A percentile compares a stretch with the other conserved stretches of the same genome.
These are phyloP conservation scores for Brachionus koreanus DNA, from an alignment of 1,140 invertebrate species.

Conservation along the genomic window DNA sequence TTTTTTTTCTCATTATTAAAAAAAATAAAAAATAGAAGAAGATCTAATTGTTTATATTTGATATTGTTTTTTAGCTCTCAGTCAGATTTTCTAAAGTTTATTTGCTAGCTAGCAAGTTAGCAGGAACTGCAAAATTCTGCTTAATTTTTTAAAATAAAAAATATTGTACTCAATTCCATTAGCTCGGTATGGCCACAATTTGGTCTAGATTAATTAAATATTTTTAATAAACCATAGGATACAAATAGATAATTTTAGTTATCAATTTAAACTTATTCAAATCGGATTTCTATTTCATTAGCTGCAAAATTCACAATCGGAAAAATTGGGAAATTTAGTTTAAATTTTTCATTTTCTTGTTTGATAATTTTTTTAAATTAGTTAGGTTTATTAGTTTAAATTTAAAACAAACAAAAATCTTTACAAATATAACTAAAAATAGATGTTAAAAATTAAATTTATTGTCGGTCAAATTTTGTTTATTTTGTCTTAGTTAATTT, in stretches of 20 bases:
- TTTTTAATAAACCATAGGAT: background rate
- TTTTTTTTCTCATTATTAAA: background rate
- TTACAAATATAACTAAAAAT: too few species aligned
- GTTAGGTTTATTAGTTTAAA: too few species aligned
- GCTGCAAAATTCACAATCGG: background rate
- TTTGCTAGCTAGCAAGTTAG: background rate
- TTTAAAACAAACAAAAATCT: too few species aligned
- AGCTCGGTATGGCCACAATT: background rate
- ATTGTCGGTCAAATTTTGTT: too few species aligned
- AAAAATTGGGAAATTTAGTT: background rate
- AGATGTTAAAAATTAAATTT: too few species aligned
- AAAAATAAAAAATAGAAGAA: background rate
- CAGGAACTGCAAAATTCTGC: background rate
- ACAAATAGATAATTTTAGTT: background rate
- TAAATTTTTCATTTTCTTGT: background rate
- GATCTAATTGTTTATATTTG: background rate
- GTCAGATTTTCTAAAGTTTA: background rate
- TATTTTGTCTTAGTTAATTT: too few species aligned
- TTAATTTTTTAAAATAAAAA: background rate
- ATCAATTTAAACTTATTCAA: background rate
- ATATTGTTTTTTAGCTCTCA: background rate
- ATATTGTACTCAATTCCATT: background rate
- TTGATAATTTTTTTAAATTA: background rate
- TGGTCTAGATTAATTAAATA: background rate
- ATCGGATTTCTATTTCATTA: background rate